Base-by-base conservation (phyloP, 2,888 invertebrate species). In the Serrognathus titanus region DNA sequence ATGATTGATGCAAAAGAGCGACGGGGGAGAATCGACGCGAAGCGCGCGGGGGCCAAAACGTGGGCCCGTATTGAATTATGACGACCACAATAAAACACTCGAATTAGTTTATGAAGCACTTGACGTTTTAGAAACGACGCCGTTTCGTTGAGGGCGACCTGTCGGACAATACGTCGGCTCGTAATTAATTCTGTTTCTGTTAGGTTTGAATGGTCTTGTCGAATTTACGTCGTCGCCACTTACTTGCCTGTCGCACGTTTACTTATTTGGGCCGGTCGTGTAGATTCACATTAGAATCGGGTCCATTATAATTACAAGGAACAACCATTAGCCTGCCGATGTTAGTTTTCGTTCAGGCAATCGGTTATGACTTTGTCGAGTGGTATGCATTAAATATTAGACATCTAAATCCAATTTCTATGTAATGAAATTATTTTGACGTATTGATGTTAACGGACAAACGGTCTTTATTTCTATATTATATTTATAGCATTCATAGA, bases 1-100 rank as follows among this genome's bases (percentile, higher is more conserved):
- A 75, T 76, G 75, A 76, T 75, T 75, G 75, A 75, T 74, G 73
- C 70, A 70, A 71, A 69, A 66, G 67, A 70, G 68, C 56, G 51
- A 54, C 24, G 47, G 60, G 51, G 59, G 57, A 53, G 55, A 53
- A 59, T 58, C 53, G 64, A 66, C 64, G 61, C 63, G 56, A 58
- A 48, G 58, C 50, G 55, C 52, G 54, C 53, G 48, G 55, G 43
- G 45, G 37, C 51, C 43, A 41, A 47, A 36, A 58, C 55, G 57
- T 52, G 47, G 57, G 57, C 62, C 16, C 20, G 58, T 60, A 63
- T 62, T 57, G 69, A 66, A 69, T 71, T 71, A 70, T 71, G 69
- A 71, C 71, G 71, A 66, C 43, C 43, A 63, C 65, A 72, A 71
- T 72, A 68, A 66, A 64, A 59, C 60, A 68, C 69, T 72, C 67